Percentiles rank a stretch among this genome's conserved stretches.
Evolutionary conservation across 2,888 invertebrate species (phyloP).

Genomic region (Philereme vetulata): DNA sequence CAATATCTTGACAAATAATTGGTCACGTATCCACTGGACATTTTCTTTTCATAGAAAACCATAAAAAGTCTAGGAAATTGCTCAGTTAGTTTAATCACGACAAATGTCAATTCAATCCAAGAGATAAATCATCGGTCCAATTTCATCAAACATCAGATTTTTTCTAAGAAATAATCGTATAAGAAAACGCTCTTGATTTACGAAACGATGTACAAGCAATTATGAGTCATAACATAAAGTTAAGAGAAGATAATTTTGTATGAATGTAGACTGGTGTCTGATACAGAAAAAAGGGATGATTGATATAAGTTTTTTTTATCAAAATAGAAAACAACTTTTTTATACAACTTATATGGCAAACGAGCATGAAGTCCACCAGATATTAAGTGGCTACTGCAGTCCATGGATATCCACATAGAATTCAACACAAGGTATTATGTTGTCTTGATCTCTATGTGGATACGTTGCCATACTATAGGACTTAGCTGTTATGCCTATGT

Average conservation of each 20-base stretch:
- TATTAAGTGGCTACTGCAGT: too few relatives aligned
- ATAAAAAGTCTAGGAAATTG: constrained; percentile 11
- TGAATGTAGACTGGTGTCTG: not conserved
- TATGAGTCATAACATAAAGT: constrained; percentile 26
- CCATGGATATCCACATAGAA: too few relatives aligned
- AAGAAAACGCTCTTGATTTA: constrained; percentile 10
- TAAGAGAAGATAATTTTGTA: constrained; percentile 11
- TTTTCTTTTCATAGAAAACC: constrained; percentile 19
- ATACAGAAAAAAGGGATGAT: not conserved
- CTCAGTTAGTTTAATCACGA: constrained; percentile 12
- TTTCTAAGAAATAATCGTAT: constrained; percentile 12
- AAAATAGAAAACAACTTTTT: too few relatives aligned
- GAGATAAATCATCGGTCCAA: constrained; percentile 14
- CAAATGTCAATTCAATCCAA: constrained; percentile 16
- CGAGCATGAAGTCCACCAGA: too few relatives aligned
- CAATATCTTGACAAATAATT: constrained; percentile 17
- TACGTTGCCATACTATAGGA: too few relatives aligned
- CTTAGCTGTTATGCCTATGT: too few relatives aligned
- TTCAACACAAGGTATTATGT: too few relatives aligned
- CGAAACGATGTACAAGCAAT: constrained; percentile 10
- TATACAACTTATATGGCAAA: too few relatives aligned
- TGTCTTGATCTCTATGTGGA: too few relatives aligned
- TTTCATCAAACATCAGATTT: constrained; percentile 9
- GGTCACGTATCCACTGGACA: constrained; percentile 13
- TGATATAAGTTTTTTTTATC: too few relatives aligned